Evolutionary conservation across 2,113 vertebrate species (phyloP).

Genomic region (Bujurquina vittata): DNA sequence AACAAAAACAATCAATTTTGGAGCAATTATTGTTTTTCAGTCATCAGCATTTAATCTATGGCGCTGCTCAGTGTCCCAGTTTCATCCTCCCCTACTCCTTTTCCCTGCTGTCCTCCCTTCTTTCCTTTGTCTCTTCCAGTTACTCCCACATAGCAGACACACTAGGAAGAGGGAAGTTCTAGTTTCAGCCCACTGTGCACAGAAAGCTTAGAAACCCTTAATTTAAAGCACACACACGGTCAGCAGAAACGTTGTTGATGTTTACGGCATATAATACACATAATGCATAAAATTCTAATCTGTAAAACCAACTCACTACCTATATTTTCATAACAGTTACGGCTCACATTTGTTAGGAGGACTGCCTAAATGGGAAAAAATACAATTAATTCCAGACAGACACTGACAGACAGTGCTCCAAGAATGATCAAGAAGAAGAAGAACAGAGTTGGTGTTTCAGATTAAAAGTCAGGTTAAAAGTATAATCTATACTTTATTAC

Average conservation of each 20-base stretch:
- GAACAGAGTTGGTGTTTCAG: not conserved
- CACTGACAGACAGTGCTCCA: not conserved
- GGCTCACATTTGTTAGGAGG: not conserved
- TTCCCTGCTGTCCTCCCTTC: conserved; percentile 17
- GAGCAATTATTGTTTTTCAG: conserved; percentile 33
- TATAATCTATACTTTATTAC: not conserved
- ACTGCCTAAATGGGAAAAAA: not conserved
- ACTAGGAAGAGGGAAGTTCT: not conserved
- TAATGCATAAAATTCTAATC: not conserved
- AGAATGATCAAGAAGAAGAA: not conserved
- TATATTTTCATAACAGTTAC: not conserved
- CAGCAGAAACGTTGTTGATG: not conserved
- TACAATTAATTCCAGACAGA: not conserved
- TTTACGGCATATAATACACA: not conserved
- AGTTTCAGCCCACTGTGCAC: not conserved
- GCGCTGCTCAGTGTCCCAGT: conserved; percentile 37
- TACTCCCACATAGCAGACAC: conserved; percentile 16
- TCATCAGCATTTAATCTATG: conserved; percentile 44
- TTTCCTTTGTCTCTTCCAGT: conserved; percentile 31
- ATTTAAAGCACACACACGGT: not conserved
- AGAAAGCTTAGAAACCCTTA: conserved; percentile 2
- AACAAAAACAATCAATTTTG: conserved; percentile 34
- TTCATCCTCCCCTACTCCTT: conserved; percentile 24
- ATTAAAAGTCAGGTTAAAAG: not conserved
- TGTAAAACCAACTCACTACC: not conserved